Percentiles rank a stretch among this genome's conserved stretches.
Evolutionary conservation across 64 coral and sea anemone species (phyloP).

Genomic region (Actinia tenebrosa): DNA sequence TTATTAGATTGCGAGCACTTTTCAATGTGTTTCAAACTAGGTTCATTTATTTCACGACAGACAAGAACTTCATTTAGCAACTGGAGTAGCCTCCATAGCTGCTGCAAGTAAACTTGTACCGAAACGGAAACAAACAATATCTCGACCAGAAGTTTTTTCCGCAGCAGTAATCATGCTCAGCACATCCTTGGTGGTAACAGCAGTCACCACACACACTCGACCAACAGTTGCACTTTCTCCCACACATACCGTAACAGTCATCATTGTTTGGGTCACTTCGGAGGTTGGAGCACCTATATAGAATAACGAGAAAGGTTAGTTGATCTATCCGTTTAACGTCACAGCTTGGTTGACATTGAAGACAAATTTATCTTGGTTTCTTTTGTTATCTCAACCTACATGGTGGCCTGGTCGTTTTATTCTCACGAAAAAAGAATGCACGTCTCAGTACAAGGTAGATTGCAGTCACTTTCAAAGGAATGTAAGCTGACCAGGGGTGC

Average conservation of each 20-base stretch:
- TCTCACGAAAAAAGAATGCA: too few relatives aligned
- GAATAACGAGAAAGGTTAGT: not conserved
- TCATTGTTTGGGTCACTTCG: slow-evolving; percentile 15
- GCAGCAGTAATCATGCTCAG: slow-evolving; percentile 37
- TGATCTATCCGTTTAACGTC: too few relatives aligned
- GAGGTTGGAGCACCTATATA: not conserved
- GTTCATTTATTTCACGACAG: too few relatives aligned
- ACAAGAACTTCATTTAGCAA: not conserved
- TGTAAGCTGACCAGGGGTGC: too few relatives aligned
- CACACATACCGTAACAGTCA: slow-evolving; percentile 37
- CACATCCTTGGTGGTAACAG: slow-evolving; percentile 27
- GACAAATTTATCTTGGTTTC: too few relatives aligned
- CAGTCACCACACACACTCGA: slow-evolving; percentile 18
- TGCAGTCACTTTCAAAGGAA: too few relatives aligned
- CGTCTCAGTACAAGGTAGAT: too few relatives aligned
- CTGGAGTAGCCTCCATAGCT: not conserved
- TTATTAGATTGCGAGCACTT: too few relatives aligned
- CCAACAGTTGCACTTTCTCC: slow-evolving; percentile 17
- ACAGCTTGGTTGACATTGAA: too few relatives aligned
- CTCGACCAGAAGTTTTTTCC: not conserved
- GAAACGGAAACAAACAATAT: not conserved
- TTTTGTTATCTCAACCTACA: too few relatives aligned
- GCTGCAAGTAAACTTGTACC: slow-evolving; percentile 1
- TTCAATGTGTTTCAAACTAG: too few relatives aligned
- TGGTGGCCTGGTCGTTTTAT: too few relatives aligned